Base-by-base conservation (phyloP, 2,113 vertebrate species). In the Cnemophilus loriae region DNA sequence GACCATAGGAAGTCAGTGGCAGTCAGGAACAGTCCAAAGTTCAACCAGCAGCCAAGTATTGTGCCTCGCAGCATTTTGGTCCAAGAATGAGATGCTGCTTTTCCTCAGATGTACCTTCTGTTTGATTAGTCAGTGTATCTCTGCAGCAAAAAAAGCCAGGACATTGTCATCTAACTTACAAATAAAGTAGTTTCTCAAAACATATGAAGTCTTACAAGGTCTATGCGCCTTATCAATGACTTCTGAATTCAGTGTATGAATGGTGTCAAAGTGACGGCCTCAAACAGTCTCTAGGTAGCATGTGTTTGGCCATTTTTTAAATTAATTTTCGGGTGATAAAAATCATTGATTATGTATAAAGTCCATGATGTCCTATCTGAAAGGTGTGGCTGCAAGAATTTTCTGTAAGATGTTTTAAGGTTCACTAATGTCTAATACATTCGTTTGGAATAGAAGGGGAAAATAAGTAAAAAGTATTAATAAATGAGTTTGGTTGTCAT, bases 381-480 rank as follows among this genome's bases (percentile, higher is more conserved):
- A n/a, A 84, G 41, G 47, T 28, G 42, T 89, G 44, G 7, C 52
- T 84, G 23, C 21, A 69, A 68, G 52, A 56, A 82, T 87, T 74
- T 42, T 55, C 63, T 86, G 35, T 32, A 91, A 84, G 55, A 30
- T 90, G 89, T 93, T 98, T 95, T 94, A 95, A 92, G 22, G 28
- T 87, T 96, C 82, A 76, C 41, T 95, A 67, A 90, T 84, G 63
- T 95, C 84, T 96, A 64, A 90, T 67, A 67, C 22, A 85, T 88
- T 79, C 47, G 82, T 80, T 96, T 91, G 50, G 26, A 88, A 95
- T 55, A 95, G 46, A 92, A 57, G 83, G 42, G 32, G 52, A 93
- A 93, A 97, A 96, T 90, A 95, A 90, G 79, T 97, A 91, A 95
- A 94, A 96, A 84, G 89, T 96, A 96, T 93, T 97, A 98, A 96